Evolutionary conservation across 2,888 invertebrate genomes (phyloP).

Genomic region (Eumacrocentrus americanus): DNA sequence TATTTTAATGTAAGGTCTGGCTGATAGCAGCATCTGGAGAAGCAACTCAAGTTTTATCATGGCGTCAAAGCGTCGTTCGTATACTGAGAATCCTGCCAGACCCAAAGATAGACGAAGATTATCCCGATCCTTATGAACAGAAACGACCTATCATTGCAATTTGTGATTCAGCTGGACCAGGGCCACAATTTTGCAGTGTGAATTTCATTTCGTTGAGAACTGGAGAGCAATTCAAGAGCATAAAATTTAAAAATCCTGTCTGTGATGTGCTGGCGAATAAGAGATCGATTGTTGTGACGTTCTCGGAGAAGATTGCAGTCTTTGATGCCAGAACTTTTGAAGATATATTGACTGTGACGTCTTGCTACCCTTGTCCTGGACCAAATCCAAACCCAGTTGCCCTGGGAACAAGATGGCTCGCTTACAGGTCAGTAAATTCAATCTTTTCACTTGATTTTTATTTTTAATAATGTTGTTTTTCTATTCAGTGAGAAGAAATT

Average conservation of each 20-base stretch:
- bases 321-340: conserved; percentile 89
- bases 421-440: no score
- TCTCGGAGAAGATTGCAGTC: conserved; percentile 87
- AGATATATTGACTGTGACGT: conserved; percentile 84
- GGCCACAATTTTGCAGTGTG: conserved; percentile 79
- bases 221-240: conserved; percentile 84
- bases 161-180: conserved; percentile 83
- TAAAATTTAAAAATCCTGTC: conserved; percentile 90
- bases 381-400: conserved; percentile 82
- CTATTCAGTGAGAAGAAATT: conserved; percentile 83
- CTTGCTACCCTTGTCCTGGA: conserved; percentile 88
- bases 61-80: conserved; percentile 88
- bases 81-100: conserved; percentile 84
- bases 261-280: conserved; percentile 89
- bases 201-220: conserved; percentile 85
- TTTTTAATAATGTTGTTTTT: no score
- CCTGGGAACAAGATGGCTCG: conserved; percentile 83
- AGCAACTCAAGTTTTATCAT: conserved; percentile 92
- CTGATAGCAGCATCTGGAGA: conserved; percentile 87
- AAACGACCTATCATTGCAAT: conserved; percentile 89
- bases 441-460: no score
- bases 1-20: conserved; percentile 73
- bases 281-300: conserved; percentile 85
- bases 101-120: conserved; percentile 68
- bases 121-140: conserved; percentile 73